Base-by-base conservation (phyloP, 2,888 invertebrate species). In the Drosophila suboccidentalis region DNA sequence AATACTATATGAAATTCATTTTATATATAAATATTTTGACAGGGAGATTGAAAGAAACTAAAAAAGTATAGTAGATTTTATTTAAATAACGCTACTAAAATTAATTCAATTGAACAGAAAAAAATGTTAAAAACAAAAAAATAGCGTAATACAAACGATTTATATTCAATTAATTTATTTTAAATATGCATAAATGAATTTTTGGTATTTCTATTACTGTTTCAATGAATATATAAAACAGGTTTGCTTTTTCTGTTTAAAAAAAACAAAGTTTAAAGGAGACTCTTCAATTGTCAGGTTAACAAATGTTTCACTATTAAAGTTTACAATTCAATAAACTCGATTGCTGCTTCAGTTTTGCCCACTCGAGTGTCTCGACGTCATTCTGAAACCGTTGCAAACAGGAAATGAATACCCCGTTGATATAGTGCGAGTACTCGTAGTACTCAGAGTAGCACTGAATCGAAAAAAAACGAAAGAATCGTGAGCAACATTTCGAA, bases 331-430 rank as follows among this genome's bases (percentile, higher is more conserved):
- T 66, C 59, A 71, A 72, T 49, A 44, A 36, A 41, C 44, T 46
- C 34, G 26, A 72, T 63, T 49, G 43, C 38, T 54, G 26, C 46
- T 69, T 64, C 44, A 71, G 63, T 50, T 62, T 36, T 41, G 59
- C 17, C 39, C 54, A 43, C 22, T 64, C 39, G 54, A 65, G 59
- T 47, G 47, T 49, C 43, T 54, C 15, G 6, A 66, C 36, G 1
- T 19, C 15, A 34, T 36, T 61, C 55, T 43, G 32, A 41, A 67
- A 60, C 60, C 22, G 49, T 36, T 36, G 50, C 80, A 75, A 82
- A 85, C 80, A 82, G 82, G 82, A 82, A 82, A 85, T 82, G 69
- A 73, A 82, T 60, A 75, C 51, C 58, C 64, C 75, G 64, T 72
- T 67, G 67, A 67, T 71, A 53, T 22, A 58, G 32, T 38, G 38